Evolutionary conservation across 2,113 vertebrate species (phyloP).

Genomic region (Maylandia zebra): DNA sequence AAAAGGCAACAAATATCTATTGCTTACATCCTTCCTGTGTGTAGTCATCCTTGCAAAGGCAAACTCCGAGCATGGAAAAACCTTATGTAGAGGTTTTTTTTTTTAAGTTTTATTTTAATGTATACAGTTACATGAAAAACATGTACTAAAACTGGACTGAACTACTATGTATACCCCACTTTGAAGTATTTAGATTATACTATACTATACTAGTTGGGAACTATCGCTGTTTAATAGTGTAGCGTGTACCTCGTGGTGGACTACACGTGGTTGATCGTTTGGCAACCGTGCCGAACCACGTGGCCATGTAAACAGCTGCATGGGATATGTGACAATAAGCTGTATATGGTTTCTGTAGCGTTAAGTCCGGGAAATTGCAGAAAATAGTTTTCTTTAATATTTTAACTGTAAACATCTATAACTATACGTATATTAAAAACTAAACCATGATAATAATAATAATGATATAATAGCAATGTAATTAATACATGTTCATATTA

Average conservation of each 20-base stretch:
- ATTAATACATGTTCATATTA: background rate
- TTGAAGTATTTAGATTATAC: background rate
- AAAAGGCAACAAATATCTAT: background rate
- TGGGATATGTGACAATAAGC: background rate
- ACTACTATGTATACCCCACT: background rate
- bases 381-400: background rate
- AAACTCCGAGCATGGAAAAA: background rate
- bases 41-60: background rate
- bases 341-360: background rate
- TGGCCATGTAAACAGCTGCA: slow-evolving; percentile 42
- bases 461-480: background rate
- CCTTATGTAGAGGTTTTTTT: accelerated
- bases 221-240: background rate
- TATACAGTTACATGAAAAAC: background rate
- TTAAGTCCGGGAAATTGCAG: background rate
- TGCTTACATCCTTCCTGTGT: background rate
- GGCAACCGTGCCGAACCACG: slow-evolving; percentile 17
- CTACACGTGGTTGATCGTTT: background rate
- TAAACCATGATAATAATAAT: background rate
- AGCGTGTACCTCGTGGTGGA: background rate
- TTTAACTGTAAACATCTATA: background rate
- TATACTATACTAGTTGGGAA: background rate
- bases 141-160: background rate
- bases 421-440: background rate
- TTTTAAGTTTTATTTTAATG: background rate